Conservation (phyloP, 2,888 invertebrate species). For the Atherix ibis region DNA sequence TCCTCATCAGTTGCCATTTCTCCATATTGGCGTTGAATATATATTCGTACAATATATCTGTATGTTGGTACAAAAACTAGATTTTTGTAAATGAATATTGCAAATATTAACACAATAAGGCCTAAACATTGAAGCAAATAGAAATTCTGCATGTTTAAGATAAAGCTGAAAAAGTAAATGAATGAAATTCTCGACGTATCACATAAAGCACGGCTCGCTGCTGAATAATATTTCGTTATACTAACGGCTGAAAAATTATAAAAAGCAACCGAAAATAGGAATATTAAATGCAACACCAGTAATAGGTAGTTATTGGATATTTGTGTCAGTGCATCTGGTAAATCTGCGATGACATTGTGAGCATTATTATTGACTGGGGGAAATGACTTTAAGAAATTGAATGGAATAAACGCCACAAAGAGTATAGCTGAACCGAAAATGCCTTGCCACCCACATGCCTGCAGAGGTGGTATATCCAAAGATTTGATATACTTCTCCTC, state of each 20-base stretch:
- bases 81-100: conserved; percentile 73
- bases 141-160: conserved; percentile 49
- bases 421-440: conserved; percentile 54
- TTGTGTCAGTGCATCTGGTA: conserved; percentile 69
- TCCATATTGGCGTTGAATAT: conserved; percentile 20
- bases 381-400: conserved; percentile 65
- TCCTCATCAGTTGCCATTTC: conserved; percentile 15
- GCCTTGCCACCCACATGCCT: conserved; percentile 91
- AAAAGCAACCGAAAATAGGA: conserved; percentile 71
- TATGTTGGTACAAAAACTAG: conserved; percentile 31
- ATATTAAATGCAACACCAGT: conserved; percentile 49
- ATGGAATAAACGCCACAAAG: conserved; percentile 48
- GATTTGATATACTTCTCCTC: conserved; percentile 83
- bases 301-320: conserved; percentile 45
- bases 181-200: conserved; percentile 32
- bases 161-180: conserved; percentile 12
- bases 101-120: conserved; percentile 56
- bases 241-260: conserved; percentile 87
- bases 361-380: conserved; percentile 64
- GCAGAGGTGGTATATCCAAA: conserved; percentile 72
- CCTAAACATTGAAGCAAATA: conserved; percentile 65
- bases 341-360: conserved; percentile 63
- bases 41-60: conserved; percentile 17
- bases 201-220: conserved; percentile 62
- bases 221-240: conserved; percentile 85